A percentile compares a stretch with the other conserved stretches of the same genome.
Evolutionary conservation across 2,113 vertebrate genomes (phyloP).

Genomic region (Harpagus bidentatus): DNA sequence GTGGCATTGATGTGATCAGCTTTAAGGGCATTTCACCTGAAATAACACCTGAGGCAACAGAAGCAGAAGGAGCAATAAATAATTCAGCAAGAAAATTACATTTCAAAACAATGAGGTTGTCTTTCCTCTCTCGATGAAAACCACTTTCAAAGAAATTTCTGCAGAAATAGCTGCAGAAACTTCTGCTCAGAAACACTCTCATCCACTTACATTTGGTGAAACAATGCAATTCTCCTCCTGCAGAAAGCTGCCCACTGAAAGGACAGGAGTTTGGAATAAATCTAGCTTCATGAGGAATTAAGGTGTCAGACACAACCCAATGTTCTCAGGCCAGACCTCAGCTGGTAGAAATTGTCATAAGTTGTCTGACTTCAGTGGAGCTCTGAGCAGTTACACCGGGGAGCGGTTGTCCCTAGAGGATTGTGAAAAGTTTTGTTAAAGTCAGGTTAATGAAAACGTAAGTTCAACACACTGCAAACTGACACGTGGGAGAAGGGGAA

Average conservation of each 20-base stretch:
- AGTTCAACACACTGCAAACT: neutral
- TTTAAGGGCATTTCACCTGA: conserved; percentile 42
- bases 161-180: neutral
- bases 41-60: conserved; percentile 45
- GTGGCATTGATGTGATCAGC: conserved; percentile 32
- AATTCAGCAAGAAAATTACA: conserved; percentile 49
- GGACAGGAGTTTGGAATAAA: neutral
- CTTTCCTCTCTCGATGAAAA: neutral
- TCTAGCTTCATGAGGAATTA: neutral
- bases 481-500: neutral
- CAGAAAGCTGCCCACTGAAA: neutral
- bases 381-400: neutral
- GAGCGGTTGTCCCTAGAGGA: neutral
- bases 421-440: conserved; percentile 8
- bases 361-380: neutral
- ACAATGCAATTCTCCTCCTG: neutral
- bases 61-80: conserved; percentile 54
- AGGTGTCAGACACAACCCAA: neutral
- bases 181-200: neutral
- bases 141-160: neutral
- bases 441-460: conserved; percentile 34
- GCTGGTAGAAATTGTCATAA: neutral
- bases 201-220: neutral
- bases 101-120: conserved; percentile 28
- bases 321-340: neutral